A percentile compares a stretch with the other conserved stretches of the same genome.
Conservation (phyloP, 2,113 vertebrate genomes). For the Catharus bicknelli region DNA sequence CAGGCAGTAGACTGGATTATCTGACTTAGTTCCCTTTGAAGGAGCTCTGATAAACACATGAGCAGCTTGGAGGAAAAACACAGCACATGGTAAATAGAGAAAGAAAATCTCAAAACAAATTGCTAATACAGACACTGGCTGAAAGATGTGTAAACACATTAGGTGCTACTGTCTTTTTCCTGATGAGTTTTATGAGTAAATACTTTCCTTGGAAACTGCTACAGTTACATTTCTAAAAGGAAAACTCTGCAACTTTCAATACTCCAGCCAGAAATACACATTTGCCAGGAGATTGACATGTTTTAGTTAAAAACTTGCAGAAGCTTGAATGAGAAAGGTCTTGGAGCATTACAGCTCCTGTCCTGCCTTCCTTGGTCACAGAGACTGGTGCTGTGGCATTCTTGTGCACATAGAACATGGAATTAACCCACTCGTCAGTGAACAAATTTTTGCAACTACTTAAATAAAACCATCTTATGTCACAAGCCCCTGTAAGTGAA, state of each 20-base stretch:
- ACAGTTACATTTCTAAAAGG: neutral
- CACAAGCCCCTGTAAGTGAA: neutral
- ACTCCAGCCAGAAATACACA: neutral
- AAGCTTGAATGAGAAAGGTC: neutral
- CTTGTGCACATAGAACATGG: neutral
- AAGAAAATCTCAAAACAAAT: neutral
- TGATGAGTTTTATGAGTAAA: neutral
- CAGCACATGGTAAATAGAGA: neutral
- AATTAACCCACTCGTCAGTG: neutral
- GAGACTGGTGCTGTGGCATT: neutral
- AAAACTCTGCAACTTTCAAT: neutral
- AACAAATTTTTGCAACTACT: neutral
- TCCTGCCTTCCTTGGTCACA: neutral
- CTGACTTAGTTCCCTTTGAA: neutral
- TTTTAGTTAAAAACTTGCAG: neutral
- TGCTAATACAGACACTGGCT: neutral
- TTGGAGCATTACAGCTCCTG: neutral
- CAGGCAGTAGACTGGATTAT: neutral
- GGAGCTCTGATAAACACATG: neutral
- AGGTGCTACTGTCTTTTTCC: neutral
- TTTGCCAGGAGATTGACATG: neutral
- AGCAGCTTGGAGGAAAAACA: neutral
- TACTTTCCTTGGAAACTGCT: neutral
- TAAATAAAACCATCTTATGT: neutral
- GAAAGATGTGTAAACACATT: neutral